Evolutionary conservation across 92 coral and sea anemone genomes (phyloP).

Genomic region (Pocillopora grandis): DNA sequence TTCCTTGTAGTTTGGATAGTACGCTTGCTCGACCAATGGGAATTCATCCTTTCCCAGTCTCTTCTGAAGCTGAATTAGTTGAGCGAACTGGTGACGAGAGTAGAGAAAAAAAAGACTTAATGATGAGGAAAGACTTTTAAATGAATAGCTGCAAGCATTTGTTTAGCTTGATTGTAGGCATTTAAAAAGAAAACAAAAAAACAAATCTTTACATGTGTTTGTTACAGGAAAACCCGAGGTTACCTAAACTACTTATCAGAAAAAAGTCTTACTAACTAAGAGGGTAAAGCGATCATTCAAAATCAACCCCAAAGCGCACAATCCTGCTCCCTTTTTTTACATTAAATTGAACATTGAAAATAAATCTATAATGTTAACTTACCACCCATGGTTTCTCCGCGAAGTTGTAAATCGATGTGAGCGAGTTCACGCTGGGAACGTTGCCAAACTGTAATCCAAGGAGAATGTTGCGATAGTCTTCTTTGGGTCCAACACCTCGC

Average conservation of each 20-base stretch:
- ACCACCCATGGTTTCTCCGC: conserved; percentile 99
- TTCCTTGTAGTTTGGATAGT: conserved; percentile 97
- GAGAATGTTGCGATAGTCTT: conserved; percentile 83
- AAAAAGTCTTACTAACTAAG: too few relatives aligned
- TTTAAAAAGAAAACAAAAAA: too few relatives aligned
- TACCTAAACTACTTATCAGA: too few relatives aligned
- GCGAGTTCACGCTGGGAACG: conserved; percentile 93
- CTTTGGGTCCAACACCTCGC: conserved; percentile 93
- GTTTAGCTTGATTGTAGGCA: too few relatives aligned
- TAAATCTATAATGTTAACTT: conserved; percentile 11
- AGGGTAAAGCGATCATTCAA: too few relatives aligned
- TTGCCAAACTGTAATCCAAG: conserved; percentile 94
- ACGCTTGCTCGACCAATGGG: conserved; percentile 93
- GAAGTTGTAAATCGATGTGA: conserved; percentile 85
- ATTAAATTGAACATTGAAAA: neutral
- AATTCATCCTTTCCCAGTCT: conserved; percentile 84
- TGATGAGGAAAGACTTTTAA: too few relatives aligned
- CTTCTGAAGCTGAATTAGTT: conserved; percentile 86
- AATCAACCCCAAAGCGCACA: too few relatives aligned
- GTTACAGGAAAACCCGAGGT: too few relatives aligned
- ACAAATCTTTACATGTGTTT: too few relatives aligned
- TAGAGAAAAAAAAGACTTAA: neutral
- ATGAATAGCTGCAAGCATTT: too few relatives aligned
- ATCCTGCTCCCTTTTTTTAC: neutral
- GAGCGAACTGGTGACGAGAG: conserved; percentile 75